Percentiles rank a stretch among this genome's conserved stretches.
phyloP scores from a whole-genome alignment of 2,113 vertebrate genomes.

The Rhinolophus ferrumequinum region DNA sequence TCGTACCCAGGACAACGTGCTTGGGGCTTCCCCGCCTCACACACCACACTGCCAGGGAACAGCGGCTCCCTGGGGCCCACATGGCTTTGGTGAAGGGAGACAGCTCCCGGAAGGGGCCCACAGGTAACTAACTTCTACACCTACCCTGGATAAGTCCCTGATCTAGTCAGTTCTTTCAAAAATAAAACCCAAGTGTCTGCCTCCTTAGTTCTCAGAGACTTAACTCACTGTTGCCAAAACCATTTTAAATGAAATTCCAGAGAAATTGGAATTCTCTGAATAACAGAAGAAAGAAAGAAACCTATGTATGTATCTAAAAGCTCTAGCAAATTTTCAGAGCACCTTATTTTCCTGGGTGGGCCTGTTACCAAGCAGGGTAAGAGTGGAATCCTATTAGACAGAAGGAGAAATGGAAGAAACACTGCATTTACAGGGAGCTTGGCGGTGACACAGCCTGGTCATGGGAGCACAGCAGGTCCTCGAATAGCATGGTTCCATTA shows the following conservation, averaged over 20 bases:
- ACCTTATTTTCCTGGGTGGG: neutral
- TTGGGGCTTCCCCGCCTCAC: no score
- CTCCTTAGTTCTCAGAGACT: neutral
- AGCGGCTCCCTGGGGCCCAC: rapidly evolving
- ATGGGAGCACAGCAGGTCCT: rapidly evolving
- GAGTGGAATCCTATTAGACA: rapidly evolving
- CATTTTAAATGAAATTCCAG: neutral
- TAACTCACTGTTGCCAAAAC: rapidly evolving
- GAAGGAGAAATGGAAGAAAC: neutral
- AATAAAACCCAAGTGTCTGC: neutral
- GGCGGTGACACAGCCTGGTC: rapidly evolving
- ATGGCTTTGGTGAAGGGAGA: neutral
- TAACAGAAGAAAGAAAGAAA: neutral
- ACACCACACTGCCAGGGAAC: rapidly evolving
- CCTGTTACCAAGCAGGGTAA: neutral
- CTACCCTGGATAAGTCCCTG: neutral
- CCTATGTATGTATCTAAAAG: neutral
- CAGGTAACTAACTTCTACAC: rapidly evolving
- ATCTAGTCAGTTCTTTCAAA: neutral
- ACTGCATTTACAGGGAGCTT: rapidly evolving
- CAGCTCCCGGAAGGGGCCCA: neutral
- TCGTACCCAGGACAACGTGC: rapidly evolving
- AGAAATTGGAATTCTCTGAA: neutral
- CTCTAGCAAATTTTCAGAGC: neutral
- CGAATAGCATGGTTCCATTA: neutral